phyloP scores from a whole-genome alignment of 2,113 vertebrate species.

The Donacobius atricapilla region DNA sequence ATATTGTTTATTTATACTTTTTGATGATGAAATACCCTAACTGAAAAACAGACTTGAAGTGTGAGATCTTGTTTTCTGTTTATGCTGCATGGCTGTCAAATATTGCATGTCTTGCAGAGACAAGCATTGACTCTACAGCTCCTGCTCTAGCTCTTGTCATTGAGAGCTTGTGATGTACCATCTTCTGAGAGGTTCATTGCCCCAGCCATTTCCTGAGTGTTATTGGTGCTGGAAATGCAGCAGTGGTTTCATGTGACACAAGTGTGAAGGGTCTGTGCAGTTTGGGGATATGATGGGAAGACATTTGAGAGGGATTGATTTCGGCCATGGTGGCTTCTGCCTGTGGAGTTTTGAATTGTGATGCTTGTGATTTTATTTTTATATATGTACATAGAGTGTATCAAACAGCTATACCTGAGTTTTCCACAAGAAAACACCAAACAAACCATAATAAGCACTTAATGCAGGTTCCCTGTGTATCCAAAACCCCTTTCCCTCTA shows the following conservation, averaged over 20 bases:
- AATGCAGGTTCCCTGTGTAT: neutral
- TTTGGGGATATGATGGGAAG: neutral
- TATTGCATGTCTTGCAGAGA: neutral
- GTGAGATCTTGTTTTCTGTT: neutral
- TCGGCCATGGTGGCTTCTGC: neutral
- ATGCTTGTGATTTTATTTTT: neutral
- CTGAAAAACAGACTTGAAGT: neutral
- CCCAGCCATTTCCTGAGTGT: neutral
- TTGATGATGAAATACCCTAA: neutral
- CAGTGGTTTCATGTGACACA: neutral
- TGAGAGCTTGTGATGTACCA: neutral
- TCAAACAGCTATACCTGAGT: neutral
- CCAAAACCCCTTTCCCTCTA: neutral
- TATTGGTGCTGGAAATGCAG: neutral
- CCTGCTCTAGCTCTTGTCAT: neutral
- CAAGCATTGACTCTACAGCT: neutral
- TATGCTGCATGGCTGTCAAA: neutral
- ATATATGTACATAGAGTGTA: neutral
- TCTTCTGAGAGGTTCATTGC: neutral
- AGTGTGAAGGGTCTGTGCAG: neutral
- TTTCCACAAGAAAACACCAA: neutral
- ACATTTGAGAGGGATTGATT: neutral
- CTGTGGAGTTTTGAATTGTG: neutral
- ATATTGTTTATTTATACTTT: neutral
- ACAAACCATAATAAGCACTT: neutral